These are phyloP conservation scores for Panopea generosa DNA, from an alignment of 2,888 invertebrate species.

Conservation along the genomic window DNA sequence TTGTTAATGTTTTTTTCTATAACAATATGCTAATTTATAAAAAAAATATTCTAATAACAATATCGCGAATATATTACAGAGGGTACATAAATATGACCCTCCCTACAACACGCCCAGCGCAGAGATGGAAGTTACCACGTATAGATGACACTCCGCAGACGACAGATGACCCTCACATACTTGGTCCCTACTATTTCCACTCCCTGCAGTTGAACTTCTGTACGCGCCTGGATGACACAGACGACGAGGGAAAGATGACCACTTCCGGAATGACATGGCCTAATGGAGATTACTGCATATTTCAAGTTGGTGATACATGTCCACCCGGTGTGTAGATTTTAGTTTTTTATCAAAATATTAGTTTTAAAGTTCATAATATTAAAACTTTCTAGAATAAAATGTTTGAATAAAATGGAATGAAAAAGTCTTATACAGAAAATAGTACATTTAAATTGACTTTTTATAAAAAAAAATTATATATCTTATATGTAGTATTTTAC, in stretches of 20 bases:
- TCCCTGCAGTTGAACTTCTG: conserved; percentile 62
- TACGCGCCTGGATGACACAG: conserved; percentile 2
- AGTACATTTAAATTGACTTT: no score
- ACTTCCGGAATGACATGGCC: conserved; percentile 22
- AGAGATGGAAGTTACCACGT: conserved; percentile 44
- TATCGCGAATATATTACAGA: no score
- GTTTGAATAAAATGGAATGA: no score
- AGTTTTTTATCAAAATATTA: no score
- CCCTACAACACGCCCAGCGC: conserved; percentile 1
- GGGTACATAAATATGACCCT: conserved; percentile 56
- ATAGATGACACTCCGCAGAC: background rate
- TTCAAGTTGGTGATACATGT: conserved; percentile 34
- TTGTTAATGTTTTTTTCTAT: no score
- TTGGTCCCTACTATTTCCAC: conserved; percentile 50
- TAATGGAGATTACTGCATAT: conserved; percentile 53
- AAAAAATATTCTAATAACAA: no score
- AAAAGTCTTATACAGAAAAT: no score
- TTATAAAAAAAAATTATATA: no score
- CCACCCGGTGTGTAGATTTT: conserved; percentile 39
- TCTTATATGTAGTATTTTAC: no score
- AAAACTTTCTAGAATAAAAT: no score
- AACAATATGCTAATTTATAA: no score
- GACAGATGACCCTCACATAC: conserved; percentile 48
- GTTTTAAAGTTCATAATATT: no score
- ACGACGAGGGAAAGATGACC: background rate